A percentile compares a stretch with the other conserved stretches of the same genome.
phyloP scores from a whole-genome alignment of 1,140 invertebrate species.

The Copidosoma floridanum region DNA sequence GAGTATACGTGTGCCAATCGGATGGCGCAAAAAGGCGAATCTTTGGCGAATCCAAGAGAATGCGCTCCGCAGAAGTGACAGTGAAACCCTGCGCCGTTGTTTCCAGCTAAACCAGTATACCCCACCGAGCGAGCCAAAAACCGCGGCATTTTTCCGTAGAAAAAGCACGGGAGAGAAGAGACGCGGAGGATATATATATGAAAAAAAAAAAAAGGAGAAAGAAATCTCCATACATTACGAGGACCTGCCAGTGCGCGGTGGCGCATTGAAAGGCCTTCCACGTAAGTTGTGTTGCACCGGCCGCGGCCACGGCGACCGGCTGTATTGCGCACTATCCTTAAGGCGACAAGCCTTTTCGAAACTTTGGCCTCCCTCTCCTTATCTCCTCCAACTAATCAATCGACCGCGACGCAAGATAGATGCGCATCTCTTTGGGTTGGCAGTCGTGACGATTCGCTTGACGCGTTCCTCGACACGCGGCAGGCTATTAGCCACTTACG shows the following conservation, averaged over 20 bases:
- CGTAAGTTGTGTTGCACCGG: background rate
- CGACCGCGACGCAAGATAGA: background rate
- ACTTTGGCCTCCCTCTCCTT: background rate
- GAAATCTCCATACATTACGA: background rate
- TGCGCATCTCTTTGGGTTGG: background rate
- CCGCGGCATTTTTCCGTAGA: too few species aligned
- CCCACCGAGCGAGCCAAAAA: too few species aligned
- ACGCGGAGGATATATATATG: too few species aligned
- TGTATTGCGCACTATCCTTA: constrained; percentile 17
- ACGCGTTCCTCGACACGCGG: constrained; percentile 4
- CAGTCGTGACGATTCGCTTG: constrained; percentile 13
- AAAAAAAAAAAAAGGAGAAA: background rate
- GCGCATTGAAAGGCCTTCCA: background rate
- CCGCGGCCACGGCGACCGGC: background rate
- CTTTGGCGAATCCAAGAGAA: too few species aligned
- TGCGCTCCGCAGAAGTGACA: too few species aligned
- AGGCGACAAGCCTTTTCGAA: constrained; percentile 16
- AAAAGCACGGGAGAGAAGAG: too few species aligned
- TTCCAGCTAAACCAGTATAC: too few species aligned
- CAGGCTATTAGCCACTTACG: constrained; percentile 1
- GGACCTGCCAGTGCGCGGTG: background rate
- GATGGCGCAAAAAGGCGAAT: too few species aligned
- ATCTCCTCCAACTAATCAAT: constrained; percentile 11
- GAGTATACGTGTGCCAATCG: too few species aligned
- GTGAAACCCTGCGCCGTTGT: too few species aligned